Conservation (phyloP, 2,797 vertebrate genomes). For the Pseudochirops corinnae region DNA sequence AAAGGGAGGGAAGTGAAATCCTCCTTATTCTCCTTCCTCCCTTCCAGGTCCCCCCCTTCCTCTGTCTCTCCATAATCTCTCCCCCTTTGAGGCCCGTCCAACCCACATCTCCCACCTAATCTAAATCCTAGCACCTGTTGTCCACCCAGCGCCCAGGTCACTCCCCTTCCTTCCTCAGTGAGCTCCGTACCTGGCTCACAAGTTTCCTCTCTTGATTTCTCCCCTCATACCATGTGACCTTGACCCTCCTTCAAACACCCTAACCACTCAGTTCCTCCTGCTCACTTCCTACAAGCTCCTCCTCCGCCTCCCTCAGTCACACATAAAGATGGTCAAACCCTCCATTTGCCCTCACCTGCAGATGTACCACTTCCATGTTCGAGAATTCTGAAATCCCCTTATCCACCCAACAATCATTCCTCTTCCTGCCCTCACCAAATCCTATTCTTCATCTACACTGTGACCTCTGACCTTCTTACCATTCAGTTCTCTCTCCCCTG, state of each 20-base stretch:
- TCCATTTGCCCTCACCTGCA: not conserved
- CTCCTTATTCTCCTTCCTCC: not conserved
- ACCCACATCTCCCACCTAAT: not conserved
- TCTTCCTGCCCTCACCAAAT: not conserved
- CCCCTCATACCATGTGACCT: not conserved
- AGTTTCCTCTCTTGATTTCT: not conserved
- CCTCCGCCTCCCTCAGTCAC: not conserved
- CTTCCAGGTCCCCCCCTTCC: not conserved
- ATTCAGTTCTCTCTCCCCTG: not conserved
- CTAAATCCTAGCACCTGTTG: not conserved
- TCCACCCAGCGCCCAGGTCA: not conserved
- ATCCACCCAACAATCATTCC: not conserved
- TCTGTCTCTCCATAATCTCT: not conserved
- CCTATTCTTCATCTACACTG: not conserved
- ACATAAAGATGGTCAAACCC: not conserved
- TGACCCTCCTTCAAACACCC: not conserved
- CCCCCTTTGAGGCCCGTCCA: not conserved
- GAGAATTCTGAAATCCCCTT: not conserved
- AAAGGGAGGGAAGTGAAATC: not conserved
- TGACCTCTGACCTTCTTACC: not conserved
- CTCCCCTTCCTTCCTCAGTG: not conserved
- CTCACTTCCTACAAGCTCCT: not conserved
- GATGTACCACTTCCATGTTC: not conserved
- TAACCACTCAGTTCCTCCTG: not conserved
- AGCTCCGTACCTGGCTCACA: not conserved